A percentile compares a stretch with the other conserved stretches of the same genome.
Evolutionary conservation across 2,797 vertebrate species (phyloP).

Genomic region (Carcharodon carcharias): DNA sequence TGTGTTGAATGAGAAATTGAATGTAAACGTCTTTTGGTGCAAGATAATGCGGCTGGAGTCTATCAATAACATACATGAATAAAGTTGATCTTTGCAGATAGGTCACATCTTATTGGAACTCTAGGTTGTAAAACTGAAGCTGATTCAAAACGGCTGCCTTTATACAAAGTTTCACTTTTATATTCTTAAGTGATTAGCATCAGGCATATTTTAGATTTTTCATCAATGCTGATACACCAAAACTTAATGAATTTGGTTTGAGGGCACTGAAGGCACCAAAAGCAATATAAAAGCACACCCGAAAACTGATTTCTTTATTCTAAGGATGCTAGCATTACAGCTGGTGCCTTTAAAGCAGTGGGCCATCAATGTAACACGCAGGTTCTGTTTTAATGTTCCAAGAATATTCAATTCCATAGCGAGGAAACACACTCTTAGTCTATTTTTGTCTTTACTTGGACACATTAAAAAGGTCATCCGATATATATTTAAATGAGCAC

Average conservation of each 20-base stretch:
- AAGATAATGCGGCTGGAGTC: background rate
- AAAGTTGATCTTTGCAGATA: constrained; percentile 26
- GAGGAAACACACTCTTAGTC: background rate
- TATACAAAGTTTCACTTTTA: constrained; percentile 10
- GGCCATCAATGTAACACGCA: background rate
- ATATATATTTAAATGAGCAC: constrained; percentile 9
- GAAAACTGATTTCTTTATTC: constrained; percentile 20
- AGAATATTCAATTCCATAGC: background rate
- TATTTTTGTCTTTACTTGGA: background rate
- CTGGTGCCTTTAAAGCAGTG: constrained; percentile 18
- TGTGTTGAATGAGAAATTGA: background rate
- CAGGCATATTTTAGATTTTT: background rate
- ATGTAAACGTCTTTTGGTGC: background rate
- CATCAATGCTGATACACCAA: background rate
- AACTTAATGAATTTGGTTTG: background rate
- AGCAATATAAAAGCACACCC: background rate
- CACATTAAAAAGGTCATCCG: constrained; percentile 18
- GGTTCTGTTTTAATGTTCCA: background rate
- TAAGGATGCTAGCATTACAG: background rate
- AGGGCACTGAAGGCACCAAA: background rate
- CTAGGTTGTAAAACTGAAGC: background rate
- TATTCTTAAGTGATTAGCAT: background rate
- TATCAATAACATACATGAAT: background rate
- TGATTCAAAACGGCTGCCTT: background rate
- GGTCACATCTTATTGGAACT: background rate